Evolutionary conservation across 2,888 invertebrate genomes (phyloP), one percentile per base, ranked within the genome.

Genomic region (Celastrina argiolus): DNA sequence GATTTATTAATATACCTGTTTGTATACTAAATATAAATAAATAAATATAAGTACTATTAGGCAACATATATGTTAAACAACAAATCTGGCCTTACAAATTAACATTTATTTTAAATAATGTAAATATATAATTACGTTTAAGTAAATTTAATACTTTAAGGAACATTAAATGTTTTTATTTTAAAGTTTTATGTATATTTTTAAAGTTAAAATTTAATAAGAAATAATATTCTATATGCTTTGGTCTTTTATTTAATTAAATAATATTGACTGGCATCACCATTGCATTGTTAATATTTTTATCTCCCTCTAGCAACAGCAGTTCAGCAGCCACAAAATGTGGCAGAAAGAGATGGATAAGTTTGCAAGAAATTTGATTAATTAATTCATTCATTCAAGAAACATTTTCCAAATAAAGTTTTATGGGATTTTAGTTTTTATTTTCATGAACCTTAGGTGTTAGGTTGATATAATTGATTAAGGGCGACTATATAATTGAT

Each of bases 61-160:
- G 18, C 22, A 5, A 3, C 51, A n/a, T 58, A 31, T 18, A 58
- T 58, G 12, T 16, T 34, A 8, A 34, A 18, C 59, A 34, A 34
- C 59, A 34, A 59, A 34, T 22, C 8, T 36, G 59, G 1, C 18
- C 59, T n/a, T 36, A 18, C 5, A 59, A 59, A 59, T 8, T 34
- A 59, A 59, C 59, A 34, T 31, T 58, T 2, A 51, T 26, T 22
- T 22, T 51, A 51, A 51, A 51, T 26, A 51, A 58, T 59, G 59
- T 59, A 59, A 59, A 59, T 59, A 59, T 59, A 59, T 59, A 59
- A 59, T 59, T 59, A 59, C 10, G 34, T 34, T 59, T 36, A 36
- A 36, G 36, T 18, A 58, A 58, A 58, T 58, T 58, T n/a, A 31
- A 34, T 58, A 58, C 58, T 34, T 59, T 59, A 59, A 59, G 59